A percentile compares a stretch with the other conserved stretches of the same genome.
Conservation (phyloP, 1,140 invertebrate genomes). For the Temnothorax curvispinosus region DNA sequence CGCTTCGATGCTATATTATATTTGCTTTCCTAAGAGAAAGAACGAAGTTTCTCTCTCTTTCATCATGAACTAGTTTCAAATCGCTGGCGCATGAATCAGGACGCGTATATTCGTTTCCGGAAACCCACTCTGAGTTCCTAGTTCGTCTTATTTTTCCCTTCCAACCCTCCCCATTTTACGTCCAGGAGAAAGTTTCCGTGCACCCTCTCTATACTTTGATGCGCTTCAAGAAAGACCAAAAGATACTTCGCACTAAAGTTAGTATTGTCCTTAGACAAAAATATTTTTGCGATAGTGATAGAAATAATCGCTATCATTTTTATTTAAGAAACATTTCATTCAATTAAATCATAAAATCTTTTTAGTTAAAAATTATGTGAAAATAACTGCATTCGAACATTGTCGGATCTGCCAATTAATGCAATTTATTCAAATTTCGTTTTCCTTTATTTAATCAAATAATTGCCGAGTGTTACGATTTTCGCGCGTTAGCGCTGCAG, state of each 20-base stretch:
- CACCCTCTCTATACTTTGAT: constrained; percentile 25
- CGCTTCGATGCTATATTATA: constrained; percentile 49
- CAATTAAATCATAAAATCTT: neutral
- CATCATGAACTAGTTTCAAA: constrained; percentile 57
- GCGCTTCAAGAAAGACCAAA: constrained; percentile 18
- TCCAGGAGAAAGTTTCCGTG: constrained; percentile 43
- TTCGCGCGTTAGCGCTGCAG: neutral
- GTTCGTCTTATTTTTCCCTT: constrained; percentile 39
- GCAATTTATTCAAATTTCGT: neutral
- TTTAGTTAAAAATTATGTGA: neutral
- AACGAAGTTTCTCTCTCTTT: constrained; percentile 33
- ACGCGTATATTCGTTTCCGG: constrained; percentile 61
- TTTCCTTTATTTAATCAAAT: neutral
- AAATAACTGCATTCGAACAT: neutral
- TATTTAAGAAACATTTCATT: neutral
- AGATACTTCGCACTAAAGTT: neutral
- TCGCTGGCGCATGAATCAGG: constrained; percentile 59
- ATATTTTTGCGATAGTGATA: neutral
- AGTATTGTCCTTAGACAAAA: constrained; percentile 1
- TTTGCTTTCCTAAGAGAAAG: constrained; percentile 54
- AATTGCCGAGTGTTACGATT: neutral
- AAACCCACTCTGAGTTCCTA: constrained; percentile 45
- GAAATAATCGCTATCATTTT: neutral
- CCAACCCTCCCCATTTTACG: neutral
- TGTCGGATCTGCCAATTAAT: neutral